These are phyloP conservation scores for Lonchura striata DNA, from an alignment of 2,113 vertebrate species.

Conservation along the genomic window DNA sequence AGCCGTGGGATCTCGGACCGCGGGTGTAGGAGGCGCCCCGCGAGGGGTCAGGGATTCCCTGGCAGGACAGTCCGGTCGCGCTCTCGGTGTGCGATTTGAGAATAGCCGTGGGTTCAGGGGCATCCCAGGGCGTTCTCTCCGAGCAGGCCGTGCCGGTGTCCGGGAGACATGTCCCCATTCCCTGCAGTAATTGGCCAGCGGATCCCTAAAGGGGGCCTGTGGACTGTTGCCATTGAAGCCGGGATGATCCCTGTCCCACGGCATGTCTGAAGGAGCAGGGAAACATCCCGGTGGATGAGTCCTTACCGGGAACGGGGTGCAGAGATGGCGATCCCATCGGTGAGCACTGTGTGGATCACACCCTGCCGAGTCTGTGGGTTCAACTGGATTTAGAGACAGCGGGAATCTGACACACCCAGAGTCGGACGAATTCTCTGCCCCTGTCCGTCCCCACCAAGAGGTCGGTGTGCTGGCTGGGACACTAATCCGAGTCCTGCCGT, in stretches of 20 bases:
- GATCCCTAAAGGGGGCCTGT: not conserved
- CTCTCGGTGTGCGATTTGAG: not conserved
- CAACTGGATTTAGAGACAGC: not conserved
- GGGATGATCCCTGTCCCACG: not conserved
- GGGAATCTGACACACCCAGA: not conserved
- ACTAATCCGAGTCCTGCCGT: too few species aligned
- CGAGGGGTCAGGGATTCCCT: too few species aligned
- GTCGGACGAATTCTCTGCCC: not conserved
- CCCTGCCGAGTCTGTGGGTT: not conserved
- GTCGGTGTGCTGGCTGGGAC: too few species aligned
- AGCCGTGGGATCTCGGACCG: fast-evolving
- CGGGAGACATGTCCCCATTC: not conserved
- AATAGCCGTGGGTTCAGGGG: too few species aligned
- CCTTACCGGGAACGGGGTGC: too few species aligned
- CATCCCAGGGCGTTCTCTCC: too few species aligned
- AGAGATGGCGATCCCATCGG: too few species aligned
- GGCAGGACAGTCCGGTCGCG: too few species aligned
- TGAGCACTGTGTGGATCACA: not conserved
- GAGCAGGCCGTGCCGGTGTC: not conserved
- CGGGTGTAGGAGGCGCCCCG: too few species aligned
- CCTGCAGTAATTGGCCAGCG: not conserved
- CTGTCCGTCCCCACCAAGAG: fast-evolving
- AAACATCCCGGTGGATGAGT: not conserved
- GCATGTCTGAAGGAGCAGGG: not conserved
- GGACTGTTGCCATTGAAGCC: too few species aligned